Base-by-base conservation (phyloP, 2,113 vertebrate genomes). In the Dicrurus megarhynchus region DNA sequence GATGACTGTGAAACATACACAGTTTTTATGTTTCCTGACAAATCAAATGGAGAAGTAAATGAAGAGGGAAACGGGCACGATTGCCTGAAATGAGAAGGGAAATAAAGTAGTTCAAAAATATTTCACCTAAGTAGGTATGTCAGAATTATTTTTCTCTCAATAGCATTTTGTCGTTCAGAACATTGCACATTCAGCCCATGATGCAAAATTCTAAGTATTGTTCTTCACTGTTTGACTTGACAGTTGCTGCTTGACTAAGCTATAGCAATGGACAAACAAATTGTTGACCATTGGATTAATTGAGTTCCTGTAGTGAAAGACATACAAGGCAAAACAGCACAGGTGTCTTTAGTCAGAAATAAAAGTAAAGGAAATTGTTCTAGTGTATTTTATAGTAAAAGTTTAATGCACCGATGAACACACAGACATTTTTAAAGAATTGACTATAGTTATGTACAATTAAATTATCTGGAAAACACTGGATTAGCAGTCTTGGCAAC, bases 201-300 rank as follows among this genome's bases (percentile, higher is more conserved):
- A 64, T 27, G 86, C 22, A 65, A 70, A 90, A 94, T 93, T 78
- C 69, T 23, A 64, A 73, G 17, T 69, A 55, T 63, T 93, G 57
- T 89, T 82, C 76, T 87, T 89, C 59, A 50, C 11, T 56, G 33
- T 49, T 78, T 82, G 65, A 73, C 85, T 89, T 84, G 39, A 61
- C 33, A 32, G 64, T 76, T 93, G 63, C 53, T 95, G 23, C 30
- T 68, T 92, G 49, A 82, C 26, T 52, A 76, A 89, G 53, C 46
- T 60, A 10, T 28, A 37, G 27, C 49, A 88, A 21, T 65, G 39
- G 76, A 84, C 13, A 57, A 90, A 63, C 73, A 93, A 47, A 76
- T 41, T 87, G 79, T 52, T 84, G 76, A 63, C 49, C 57, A 37
- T 11, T 94, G 37, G 42, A 83, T 75, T 41, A 11, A 70, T 10